Percentiles rank a stretch among this genome's conserved stretches.
Evolutionary conservation across 2,888 invertebrate genomes (phyloP).

Genomic region (Elegia similella): DNA sequence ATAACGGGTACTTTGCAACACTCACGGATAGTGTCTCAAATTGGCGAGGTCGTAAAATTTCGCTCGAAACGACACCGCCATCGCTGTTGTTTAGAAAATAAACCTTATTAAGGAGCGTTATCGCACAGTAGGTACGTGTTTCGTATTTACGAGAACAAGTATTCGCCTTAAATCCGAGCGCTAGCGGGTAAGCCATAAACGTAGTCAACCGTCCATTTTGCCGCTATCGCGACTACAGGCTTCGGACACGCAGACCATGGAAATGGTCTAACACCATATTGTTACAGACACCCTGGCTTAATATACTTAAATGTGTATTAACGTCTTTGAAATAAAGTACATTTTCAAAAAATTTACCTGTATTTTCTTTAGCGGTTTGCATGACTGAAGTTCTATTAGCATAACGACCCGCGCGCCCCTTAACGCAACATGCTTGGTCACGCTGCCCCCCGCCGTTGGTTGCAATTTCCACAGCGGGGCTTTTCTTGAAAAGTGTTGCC

Average conservation of each 20-base stretch:
- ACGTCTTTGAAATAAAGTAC: slow-evolving; percentile 17
- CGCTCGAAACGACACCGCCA: slow-evolving; percentile 38
- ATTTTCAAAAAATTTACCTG: slow-evolving; percentile 22
- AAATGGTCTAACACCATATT: slow-evolving; percentile 25
- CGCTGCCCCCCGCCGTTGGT: slow-evolving; percentile 73
- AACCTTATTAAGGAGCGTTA: slow-evolving; percentile 67
- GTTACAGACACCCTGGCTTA: slow-evolving; percentile 27
- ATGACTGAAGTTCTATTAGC: slow-evolving; percentile 57
- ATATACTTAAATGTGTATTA: slow-evolving; percentile 21
- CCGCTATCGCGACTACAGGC: slow-evolving; percentile 71
- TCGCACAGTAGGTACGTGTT: slow-evolving; percentile 57
- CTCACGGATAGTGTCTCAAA: slow-evolving; percentile 33
- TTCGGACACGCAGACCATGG: slow-evolving; percentile 65
- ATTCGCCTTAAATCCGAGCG: slow-evolving; percentile 67
- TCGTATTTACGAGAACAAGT: slow-evolving; percentile 64
- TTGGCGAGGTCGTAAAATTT: slow-evolving; percentile 41
- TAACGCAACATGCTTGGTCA: slow-evolving; percentile 81
- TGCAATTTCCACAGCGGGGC: slow-evolving; percentile 72
- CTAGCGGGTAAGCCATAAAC: slow-evolving; percentile 73
- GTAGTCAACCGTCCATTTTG: slow-evolving; percentile 80
- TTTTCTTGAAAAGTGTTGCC: slow-evolving; percentile 65
- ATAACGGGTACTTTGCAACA: slow-evolving; percentile 3
- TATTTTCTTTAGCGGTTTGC: slow-evolving; percentile 26
- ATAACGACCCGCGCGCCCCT: slow-evolving; percentile 77
- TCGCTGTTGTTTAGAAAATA: slow-evolving; percentile 58